Evolutionary conservation across 2,888 invertebrate species (phyloP), one percentile per base, ranked within the genome.

Genomic region (Drosophila formosana): DNA sequence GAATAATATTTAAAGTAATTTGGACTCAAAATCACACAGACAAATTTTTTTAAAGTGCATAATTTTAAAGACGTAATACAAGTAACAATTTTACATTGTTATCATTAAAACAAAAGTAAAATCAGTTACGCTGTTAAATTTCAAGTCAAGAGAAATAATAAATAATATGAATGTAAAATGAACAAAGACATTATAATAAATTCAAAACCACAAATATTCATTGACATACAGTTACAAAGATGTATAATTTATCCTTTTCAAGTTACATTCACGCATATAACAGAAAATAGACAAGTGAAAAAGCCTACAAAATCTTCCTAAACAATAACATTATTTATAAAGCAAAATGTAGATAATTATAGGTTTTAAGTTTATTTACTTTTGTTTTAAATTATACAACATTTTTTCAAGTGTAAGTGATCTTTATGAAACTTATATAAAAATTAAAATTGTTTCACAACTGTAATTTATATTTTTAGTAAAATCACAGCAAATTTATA

Each of bases 281-380:
- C 67, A 66, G 51, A 34, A 64, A 68, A 71, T 66, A 79, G 66
- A 68, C 50, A 76, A 72, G 53, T 47, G 65, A 74, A 64, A 39
- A 57, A 28, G 56, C 61, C 63, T 61, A 65, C 55, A 51, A 75
- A 82, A 74, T 82, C 83, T 84, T 84, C 83, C 83, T 84, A 82
- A 77, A 64, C 56, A 72, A 53, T 49, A 9, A 62, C n/a, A 39
- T 55, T 55, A 49, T 58, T 49, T 13, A 41, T 41, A 41, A 41
- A 41, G 9, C 41, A 39, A 63, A 39, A 30, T 53, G 58, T 65
- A 63, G 73, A 50, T 64, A 66, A 58, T 46, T 60, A 61, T 58
- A 30, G 61, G 26, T n/a, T 32, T 47, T 52, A 45, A 6, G 6
- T 52, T 52, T 53, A 11, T 34, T 67, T 23, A 34, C 25, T 60